phyloP scores from a whole-genome alignment of 2,888 invertebrate genomes.

The Onthophagus sagittarius region DNA sequence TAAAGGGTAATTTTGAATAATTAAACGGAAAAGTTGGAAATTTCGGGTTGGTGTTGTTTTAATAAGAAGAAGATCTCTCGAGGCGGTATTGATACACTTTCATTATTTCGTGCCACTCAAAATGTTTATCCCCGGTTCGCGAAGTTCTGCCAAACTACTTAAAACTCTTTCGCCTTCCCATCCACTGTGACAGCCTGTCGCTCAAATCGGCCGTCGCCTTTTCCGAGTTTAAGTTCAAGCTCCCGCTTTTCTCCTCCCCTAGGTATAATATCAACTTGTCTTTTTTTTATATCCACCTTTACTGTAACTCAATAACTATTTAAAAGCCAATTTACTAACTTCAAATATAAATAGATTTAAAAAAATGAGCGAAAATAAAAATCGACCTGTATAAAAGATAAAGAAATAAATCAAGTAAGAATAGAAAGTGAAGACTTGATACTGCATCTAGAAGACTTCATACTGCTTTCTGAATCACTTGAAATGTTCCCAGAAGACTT shows the following conservation, averaged over 20 bases:
- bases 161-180: conserved; percentile 51
- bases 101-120: conserved; percentile 43
- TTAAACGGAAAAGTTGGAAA: neutral
- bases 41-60: neutral
- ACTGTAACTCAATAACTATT: neutral
- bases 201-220: conserved; percentile 39
- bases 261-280: neutral
- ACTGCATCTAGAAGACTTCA: too few species aligned
- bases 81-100: conserved; percentile 33
- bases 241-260: neutral
- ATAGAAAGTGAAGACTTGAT: conserved; percentile 14
- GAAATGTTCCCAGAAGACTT: too few species aligned
- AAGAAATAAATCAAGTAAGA: conserved; percentile 14
- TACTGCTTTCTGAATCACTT: too few species aligned
- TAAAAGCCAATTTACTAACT: neutral
- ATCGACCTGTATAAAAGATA: neutral
- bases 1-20: neutral
- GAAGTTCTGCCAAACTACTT: conserved; percentile 49
- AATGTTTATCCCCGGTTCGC: conserved; percentile 45
- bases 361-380: conserved; percentile 3
- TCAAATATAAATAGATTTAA: conserved; percentile 16
- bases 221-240: neutral
- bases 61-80: conserved; percentile 19
- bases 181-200: conserved; percentile 49
- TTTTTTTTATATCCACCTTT: neutral